Evolutionary conservation across 1,140 invertebrate genomes (phyloP), one percentile per base, ranked within the genome.

Genomic region (Lucilia cuprina): DNA sequence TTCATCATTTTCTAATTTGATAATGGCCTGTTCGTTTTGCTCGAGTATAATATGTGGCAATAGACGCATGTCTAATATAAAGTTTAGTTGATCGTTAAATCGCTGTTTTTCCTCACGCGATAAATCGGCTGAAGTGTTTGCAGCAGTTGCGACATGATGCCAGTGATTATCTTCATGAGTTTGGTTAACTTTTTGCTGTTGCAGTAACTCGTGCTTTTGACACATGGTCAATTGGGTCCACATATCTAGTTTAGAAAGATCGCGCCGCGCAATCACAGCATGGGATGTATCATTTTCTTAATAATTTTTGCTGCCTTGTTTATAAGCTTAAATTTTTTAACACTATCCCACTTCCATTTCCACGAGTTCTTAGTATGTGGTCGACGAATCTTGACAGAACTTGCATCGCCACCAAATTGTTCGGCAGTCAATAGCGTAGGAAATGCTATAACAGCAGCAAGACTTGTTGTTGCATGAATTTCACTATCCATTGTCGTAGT

Each of bases 201-300:
- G 82, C 65, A 89, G 89, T 21, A 70, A 21, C 86, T 95, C 94
- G 87, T 94, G 94, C 86, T 95, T 95, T 85, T 93, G 93, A 70
- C 94, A 93, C 90, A 96, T 94, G 8, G 94, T 93, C 82, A 96
- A 87, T 87, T 96, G 96, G 5, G 96, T 96, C 91, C 94, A 95
- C 90, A 96, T 96, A 88, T 96, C 96, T 82, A 96, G 92, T 87
- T 95, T 95, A 83, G 95, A 96, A 19, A 96, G 92, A 91, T 95
- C 93, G 86, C n/a, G n/a, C n/a, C n/a, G n/a, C 95, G 92, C 88
- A 92, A 83, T 84, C 93, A 92, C 91, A 85, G 89, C 91, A 86
- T 91, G 88, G 85, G 87, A 91, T 92, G 85, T 88, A 92, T 91
- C 87, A 92, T 86, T 89, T 92, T 91, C 92, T 93, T 87, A 85